Percentiles rank a stretch among this genome's conserved stretches.
Conservation (phyloP, 2,797 vertebrate species). For the Sciaenops ocellatus region DNA sequence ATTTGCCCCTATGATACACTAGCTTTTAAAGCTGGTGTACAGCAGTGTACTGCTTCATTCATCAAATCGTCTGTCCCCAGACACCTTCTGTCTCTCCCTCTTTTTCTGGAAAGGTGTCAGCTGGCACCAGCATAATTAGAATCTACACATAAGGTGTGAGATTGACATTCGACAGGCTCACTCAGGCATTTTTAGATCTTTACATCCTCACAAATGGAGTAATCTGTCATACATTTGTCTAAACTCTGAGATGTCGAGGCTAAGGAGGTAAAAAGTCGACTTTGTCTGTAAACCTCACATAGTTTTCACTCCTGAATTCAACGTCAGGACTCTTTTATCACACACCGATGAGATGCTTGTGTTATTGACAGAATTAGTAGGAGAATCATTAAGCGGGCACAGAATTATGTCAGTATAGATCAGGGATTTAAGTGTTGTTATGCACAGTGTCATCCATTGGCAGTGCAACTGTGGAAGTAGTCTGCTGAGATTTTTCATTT, state of each 20-base stretch:
- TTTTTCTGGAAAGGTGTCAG: constrained; percentile 53
- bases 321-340: constrained; percentile 7
- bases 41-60: constrained; percentile 25
- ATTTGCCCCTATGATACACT: constrained; percentile 18
- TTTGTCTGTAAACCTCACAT: constrained; percentile 36
- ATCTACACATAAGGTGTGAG: constrained; percentile 30
- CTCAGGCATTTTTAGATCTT: constrained; percentile 53
- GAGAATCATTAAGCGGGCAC: constrained; percentile 49
- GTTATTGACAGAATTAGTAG: constrained; percentile 50
- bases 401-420: constrained; percentile 41
- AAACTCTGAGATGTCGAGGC: constrained; percentile 22
- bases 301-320: constrained; percentile 44
- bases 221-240: constrained; percentile 52
- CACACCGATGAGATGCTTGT: constrained; percentile 20
- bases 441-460: constrained; percentile 44
- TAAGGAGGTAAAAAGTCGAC: constrained; percentile 29
- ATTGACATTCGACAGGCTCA: constrained; percentile 50
- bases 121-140: constrained; percentile 49
- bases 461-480: constrained; percentile 22
- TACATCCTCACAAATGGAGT: constrained; percentile 50
- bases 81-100: constrained; percentile 10
- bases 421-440: constrained; percentile 39
- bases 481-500: constrained; percentile 51
- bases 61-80: constrained; percentile 31
- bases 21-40: constrained; percentile 19